phyloP scores from a whole-genome alignment of 37 sponge, comb jelly and placozoan genomes.

The Oscarella lobularis region DNA sequence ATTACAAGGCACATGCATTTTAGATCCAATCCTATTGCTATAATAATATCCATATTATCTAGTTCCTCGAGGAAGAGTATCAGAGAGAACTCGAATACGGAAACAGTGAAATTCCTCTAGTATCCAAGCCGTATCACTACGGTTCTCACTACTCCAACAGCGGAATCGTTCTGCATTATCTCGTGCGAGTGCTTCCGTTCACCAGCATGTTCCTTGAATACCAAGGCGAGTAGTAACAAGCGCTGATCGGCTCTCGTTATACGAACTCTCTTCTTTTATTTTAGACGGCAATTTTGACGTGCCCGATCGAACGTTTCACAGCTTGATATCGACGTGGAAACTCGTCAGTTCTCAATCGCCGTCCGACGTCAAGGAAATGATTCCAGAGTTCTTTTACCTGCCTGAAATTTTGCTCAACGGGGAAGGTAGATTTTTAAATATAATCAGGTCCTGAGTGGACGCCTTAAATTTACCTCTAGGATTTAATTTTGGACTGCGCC shows the following conservation, averaged over 20 bases:
- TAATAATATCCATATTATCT: background rate
- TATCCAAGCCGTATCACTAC: constrained; percentile 84
- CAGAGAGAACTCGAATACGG: background rate
- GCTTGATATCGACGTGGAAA: constrained; percentile 80
- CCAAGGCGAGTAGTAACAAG: constrained; percentile 77
- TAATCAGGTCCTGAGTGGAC: background rate
- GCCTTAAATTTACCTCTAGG: constrained; percentile 27
- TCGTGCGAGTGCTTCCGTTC: constrained; percentile 91
- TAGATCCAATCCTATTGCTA: background rate
- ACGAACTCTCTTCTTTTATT: constrained; percentile 6
- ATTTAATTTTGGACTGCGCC: constrained; percentile 82
- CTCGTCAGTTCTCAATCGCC: constrained; percentile 79
- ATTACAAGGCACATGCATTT: constrained; percentile 34
- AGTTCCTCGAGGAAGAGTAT: constrained; percentile 38
- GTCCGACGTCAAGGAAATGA: constrained; percentile 91
- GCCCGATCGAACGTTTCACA: constrained; percentile 91
- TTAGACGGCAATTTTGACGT: constrained; percentile 80
- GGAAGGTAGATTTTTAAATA: constrained; percentile 31
- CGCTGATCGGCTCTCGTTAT: too few species aligned
- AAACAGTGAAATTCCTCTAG: background rate
- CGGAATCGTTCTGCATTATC: constrained; percentile 91
- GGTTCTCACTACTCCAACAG: constrained; percentile 98
- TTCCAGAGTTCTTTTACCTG: constrained; percentile 97
- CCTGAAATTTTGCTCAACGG: constrained; percentile 86
- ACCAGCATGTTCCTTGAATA: constrained; percentile 90